These are phyloP conservation scores for Spicauda simplicius DNA, from an alignment of 2,888 invertebrate genomes.

Conservation along the genomic window DNA sequence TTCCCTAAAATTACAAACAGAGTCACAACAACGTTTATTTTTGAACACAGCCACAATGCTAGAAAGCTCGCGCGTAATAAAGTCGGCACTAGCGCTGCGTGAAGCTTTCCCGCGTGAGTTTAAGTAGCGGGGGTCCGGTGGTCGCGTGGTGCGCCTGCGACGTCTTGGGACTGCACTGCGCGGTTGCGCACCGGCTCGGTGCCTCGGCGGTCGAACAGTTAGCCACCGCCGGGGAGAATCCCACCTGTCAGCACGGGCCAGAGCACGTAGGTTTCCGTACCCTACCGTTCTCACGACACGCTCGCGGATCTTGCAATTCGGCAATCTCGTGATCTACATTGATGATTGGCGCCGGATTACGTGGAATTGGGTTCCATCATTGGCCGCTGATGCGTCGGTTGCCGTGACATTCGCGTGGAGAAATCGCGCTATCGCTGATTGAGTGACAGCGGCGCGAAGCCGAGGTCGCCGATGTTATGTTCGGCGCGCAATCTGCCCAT, in stretches of 20 bases:
- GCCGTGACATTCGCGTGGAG: conserved; percentile 76
- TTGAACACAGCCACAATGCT: conserved; percentile 44
- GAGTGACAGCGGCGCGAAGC: conserved; percentile 66
- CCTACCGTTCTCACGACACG: conserved; percentile 80
- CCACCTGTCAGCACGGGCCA: conserved; percentile 65
- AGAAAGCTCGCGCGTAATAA: conserved; percentile 23
- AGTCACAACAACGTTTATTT: conserved; percentile 45
- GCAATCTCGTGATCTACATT: conserved; percentile 80
- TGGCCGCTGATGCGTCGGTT: conserved; percentile 56
- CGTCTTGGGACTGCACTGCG: conserved; percentile 71
- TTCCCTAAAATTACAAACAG: conserved; percentile 42
- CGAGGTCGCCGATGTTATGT: conserved; percentile 70
- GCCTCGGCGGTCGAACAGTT: conserved; percentile 73
- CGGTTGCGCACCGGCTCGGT: conserved; percentile 59
- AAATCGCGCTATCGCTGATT: conserved; percentile 66
- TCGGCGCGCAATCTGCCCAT: conserved; percentile 64
- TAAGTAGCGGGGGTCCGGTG: conserved; percentile 38
- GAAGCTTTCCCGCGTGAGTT: conserved; percentile 47
- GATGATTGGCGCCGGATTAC: conserved; percentile 79
- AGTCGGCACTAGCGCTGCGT: conserved; percentile 26
- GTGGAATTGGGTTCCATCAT: conserved; percentile 69
- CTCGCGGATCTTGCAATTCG: conserved; percentile 67
- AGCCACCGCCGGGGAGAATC: conserved; percentile 74
- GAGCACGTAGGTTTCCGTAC: conserved; percentile 46
- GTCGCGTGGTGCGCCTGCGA: conserved; percentile 69